A percentile compares a stretch with the other conserved stretches of the same genome.
phyloP scores from a whole-genome alignment of 2,113 vertebrate genomes.

The Anolis carolinensis region DNA sequence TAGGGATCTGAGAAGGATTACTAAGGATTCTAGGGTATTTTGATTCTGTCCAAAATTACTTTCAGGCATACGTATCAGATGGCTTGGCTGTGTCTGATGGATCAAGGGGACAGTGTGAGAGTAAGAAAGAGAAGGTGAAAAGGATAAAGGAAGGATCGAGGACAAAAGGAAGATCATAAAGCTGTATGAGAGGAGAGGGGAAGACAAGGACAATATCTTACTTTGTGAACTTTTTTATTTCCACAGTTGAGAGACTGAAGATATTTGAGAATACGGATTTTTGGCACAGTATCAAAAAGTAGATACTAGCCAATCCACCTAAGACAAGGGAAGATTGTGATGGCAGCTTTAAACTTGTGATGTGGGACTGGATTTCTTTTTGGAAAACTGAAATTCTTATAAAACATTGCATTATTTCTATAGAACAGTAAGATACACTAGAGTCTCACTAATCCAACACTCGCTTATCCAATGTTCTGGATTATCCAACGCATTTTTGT shows the following conservation, averaged over 20 bases:
- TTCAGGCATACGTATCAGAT: constrained; percentile 75
- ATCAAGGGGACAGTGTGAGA: constrained; percentile 74
- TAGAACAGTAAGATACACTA: neutral
- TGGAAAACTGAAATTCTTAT: neutral
- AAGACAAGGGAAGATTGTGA: neutral
- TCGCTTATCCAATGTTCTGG: too few relatives aligned
- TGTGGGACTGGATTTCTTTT: neutral
- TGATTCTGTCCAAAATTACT: constrained; percentile 81
- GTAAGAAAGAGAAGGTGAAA: constrained; percentile 77
- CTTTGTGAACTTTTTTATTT: constrained; percentile 72
- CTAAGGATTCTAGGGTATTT: constrained; percentile 79
- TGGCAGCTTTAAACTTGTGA: neutral
- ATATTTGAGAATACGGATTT: neutral
- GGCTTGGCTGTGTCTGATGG: constrained; percentile 71
- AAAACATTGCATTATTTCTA: neutral
- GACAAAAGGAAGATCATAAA: constrained; percentile 75
- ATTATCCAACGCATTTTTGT: too few relatives aligned
- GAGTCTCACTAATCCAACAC: too few relatives aligned
- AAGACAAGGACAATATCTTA: constrained; percentile 71
- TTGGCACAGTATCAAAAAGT: neutral
- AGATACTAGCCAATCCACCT: neutral
- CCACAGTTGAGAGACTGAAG: constrained; percentile 66
- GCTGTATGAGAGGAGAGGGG: constrained; percentile 64
- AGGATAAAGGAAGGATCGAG: constrained; percentile 72
- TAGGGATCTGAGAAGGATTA: constrained; percentile 79